A percentile compares a stretch with the other conserved stretches of the same genome.
Conservation (phyloP, 2,797 vertebrate genomes). For the Gobio occitaniae region DNA sequence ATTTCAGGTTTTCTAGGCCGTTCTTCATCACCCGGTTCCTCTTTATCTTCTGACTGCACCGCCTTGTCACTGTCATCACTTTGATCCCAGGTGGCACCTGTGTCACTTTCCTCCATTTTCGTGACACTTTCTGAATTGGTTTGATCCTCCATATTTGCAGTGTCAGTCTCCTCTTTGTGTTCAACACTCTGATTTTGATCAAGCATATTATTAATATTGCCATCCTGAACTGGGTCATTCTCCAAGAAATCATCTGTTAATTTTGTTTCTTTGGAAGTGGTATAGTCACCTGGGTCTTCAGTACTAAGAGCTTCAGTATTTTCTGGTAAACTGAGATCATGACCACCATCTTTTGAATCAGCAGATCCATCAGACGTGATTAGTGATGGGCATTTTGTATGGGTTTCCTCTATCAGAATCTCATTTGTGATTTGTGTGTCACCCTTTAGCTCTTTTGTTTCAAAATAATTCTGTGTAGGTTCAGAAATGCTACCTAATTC, state of each 20-base stretch:
- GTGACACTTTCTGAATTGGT: constrained; percentile 6
- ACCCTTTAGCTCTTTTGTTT: constrained; percentile 15
- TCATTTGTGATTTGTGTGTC: not conserved
- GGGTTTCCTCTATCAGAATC: constrained; percentile 5
- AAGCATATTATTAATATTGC: not conserved
- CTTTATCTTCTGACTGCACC: not conserved
- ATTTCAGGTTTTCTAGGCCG: not conserved
- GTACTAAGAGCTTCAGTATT: not conserved
- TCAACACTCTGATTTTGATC: constrained; percentile 11
- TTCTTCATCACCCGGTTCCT: not conserved
- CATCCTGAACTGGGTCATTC: constrained; percentile 8
- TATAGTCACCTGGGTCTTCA: not conserved
- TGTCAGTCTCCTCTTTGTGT: constrained; percentile 22
- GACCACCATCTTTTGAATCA: not conserved
- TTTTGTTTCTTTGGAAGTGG: not conserved
- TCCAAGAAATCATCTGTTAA: not conserved
- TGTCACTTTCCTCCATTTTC: constrained; percentile 3
- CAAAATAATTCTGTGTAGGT: not conserved
- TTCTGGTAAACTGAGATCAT: not conserved
- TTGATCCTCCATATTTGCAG: constrained; percentile 3
- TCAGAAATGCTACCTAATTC: not conserved
- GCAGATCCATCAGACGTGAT: not conserved
- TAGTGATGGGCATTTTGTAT: not conserved
- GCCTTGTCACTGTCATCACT: not conserved
- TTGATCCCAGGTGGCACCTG: constrained; percentile 9